Base-by-base conservation (phyloP, 2,888 invertebrate genomes). In the Leistus spinibarbis region DNA sequence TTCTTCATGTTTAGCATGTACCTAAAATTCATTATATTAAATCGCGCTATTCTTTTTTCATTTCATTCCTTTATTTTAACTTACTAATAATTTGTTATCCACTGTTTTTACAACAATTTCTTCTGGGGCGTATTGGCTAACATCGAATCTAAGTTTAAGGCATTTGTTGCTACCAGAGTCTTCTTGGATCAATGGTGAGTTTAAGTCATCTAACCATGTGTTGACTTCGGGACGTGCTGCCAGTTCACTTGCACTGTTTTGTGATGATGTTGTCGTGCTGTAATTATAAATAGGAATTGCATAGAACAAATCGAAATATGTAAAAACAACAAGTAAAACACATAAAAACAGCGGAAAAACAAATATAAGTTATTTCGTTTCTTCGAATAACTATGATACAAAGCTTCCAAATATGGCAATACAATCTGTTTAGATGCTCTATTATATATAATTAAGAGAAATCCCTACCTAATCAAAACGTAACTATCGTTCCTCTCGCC, bases 51-150 rank as follows among this genome's bases (percentile, higher is more conserved):
- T 27, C 1, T 27, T 27, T 27, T 27, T 27, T 27, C 1, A 27
- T 27, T 27, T 27, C 5, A 27, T 27, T 27, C 3, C 27, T 62
- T 63, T 60, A 19, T 70, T 9, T 20, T 24, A 70, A 86, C 92
- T 90, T 85, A 96, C 96, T 91, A 96, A 89, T 84, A 99, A 90
- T 90, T 97, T 96, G 88, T 98, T 98, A 88, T 98, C 98, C 80
- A 98, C 96, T 79, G 98, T 99, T 89, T 98, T 98, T 79, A 99
- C 98, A 84, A 97, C 96, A 84, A 98, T 97, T 89, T 99, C 98
- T 87, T 99, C 99, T 67, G 95, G 95, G 74, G 95, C 93, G 88
- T 98, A 99, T 87, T 98, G 97, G 83, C 96, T 95, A 81, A 99
- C 97, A 86, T 99, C 98, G 87, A 99, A 99, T 84, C 98, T 91